These are phyloP conservation scores for Channa maculata DNA, from an alignment of 2,113 vertebrate genomes.

Conservation along the genomic window DNA sequence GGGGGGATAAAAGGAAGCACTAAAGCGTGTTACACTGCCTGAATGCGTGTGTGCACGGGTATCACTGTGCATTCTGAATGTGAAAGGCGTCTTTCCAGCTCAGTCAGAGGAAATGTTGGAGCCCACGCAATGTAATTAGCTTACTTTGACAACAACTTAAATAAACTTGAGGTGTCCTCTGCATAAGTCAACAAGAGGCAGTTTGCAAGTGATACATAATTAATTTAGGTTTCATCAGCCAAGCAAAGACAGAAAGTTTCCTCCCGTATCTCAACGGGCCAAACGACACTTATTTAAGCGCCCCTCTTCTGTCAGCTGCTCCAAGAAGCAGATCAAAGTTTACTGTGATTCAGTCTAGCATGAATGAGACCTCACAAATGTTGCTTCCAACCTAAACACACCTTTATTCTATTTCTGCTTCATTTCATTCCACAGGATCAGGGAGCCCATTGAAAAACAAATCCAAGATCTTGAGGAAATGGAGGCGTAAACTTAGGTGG, in stretches of 20 bases:
- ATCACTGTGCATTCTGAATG: constrained; percentile 3
- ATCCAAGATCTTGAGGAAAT: neutral
- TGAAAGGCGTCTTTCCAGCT: constrained; percentile 4
- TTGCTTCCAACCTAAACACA: constrained; percentile 8
- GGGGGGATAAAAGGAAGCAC: constrained; percentile 33
- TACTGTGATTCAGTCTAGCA: constrained; percentile 30
- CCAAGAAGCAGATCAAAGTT: constrained; percentile 52
- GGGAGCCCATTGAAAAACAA: neutral
- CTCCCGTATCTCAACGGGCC: neutral
- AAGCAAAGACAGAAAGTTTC: constrained; percentile 10
- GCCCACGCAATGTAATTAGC: constrained; percentile 21
- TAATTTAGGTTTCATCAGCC: constrained; percentile 47
- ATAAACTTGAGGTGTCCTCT: constrained; percentile 29
- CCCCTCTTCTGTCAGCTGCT: constrained; percentile 17
- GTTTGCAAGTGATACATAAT: constrained; percentile 42
- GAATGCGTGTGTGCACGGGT: constrained; percentile 7
- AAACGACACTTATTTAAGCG: constrained; percentile 28
- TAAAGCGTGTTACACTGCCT: constrained; percentile 33
- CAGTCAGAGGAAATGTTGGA: constrained; percentile 9
- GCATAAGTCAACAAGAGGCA: neutral
- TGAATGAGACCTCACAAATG: constrained; percentile 29
- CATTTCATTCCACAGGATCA: constrained; percentile 7
- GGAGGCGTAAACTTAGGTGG: constrained; percentile 15
- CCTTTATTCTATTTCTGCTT: constrained; percentile 50
- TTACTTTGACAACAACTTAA: constrained; percentile 26